phyloP scores from a whole-genome alignment of 2,888 invertebrate genomes.

The Aspidiotus destructor region DNA sequence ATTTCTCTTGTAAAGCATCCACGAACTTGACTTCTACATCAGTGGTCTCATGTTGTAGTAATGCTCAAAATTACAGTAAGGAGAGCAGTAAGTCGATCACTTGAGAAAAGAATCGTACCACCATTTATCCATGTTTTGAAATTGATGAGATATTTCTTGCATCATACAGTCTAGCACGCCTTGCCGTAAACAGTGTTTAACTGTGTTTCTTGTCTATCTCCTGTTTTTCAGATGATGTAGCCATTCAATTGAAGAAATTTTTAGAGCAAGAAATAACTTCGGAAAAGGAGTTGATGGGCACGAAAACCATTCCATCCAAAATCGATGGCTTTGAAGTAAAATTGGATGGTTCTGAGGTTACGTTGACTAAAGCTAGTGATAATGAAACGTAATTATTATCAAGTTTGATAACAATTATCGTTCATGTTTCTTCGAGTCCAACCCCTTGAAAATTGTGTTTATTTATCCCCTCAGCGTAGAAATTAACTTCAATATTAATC shows the following conservation, averaged over 20 bases:
- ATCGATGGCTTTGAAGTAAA: constrained; percentile 73
- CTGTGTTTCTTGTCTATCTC: too few species aligned
- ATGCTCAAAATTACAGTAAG: too few species aligned
- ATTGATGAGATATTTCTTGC: too few species aligned
- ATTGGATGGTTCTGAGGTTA: constrained; percentile 73
- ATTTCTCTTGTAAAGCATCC: too few species aligned
- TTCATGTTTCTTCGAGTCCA: too few species aligned
- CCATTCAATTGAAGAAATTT: constrained; percentile 79
- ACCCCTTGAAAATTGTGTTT: constrained; percentile 10
- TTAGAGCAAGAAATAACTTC: constrained; percentile 86
- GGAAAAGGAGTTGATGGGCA: constrained; percentile 73
- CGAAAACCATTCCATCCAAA: constrained; percentile 61
- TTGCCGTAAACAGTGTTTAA: too few species aligned
- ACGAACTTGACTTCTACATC: too few species aligned
- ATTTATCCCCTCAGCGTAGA: constrained; percentile 49
- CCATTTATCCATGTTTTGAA: too few species aligned
- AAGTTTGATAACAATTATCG: constrained; percentile 13
- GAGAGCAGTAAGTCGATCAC: too few species aligned
- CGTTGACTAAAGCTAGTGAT: constrained; percentile 59
- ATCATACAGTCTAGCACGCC: too few species aligned
- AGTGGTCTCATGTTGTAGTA: too few species aligned
- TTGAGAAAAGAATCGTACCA: too few species aligned
- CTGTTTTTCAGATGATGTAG: constrained; percentile 40
- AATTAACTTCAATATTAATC: constrained; percentile 84
- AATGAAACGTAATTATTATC: constrained; percentile 56